Evolutionary conservation across 2,797 vertebrate species (phyloP).

Genomic region (Psittacula derbiana): DNA sequence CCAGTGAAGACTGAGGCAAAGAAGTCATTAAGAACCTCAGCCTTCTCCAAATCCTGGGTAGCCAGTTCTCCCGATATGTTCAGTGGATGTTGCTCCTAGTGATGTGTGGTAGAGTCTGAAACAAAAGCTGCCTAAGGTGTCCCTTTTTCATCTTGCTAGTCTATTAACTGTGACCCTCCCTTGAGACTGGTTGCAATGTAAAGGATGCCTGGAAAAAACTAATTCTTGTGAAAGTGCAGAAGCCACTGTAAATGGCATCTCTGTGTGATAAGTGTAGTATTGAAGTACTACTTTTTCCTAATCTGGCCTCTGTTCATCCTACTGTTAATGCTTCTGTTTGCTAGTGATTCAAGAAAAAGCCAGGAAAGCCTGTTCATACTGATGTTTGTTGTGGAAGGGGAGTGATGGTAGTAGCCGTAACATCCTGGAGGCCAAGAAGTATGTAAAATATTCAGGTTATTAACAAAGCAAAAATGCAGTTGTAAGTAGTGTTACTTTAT

Average conservation of each 20-base stretch:
- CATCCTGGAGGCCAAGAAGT: not conserved
- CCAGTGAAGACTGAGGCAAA: too few species aligned
- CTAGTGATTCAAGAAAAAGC: not conserved
- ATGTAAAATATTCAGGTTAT: not conserved
- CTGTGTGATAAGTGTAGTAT: not conserved
- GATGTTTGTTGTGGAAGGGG: not conserved
- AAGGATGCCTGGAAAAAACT: not conserved
- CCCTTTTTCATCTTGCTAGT: not conserved
- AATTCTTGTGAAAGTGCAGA: not conserved
- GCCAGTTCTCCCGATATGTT: too few species aligned
- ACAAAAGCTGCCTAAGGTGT: not conserved
- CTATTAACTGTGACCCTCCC: not conserved
- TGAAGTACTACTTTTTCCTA: not conserved
- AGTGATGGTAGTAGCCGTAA: rapidly evolving
- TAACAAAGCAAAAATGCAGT: not conserved
- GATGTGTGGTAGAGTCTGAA: not conserved
- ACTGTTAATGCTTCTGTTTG: not conserved
- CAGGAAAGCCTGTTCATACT: not conserved
- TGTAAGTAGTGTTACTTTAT: not conserved
- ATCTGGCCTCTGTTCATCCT: not conserved
- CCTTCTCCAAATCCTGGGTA: too few species aligned
- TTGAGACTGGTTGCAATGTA: not conserved
- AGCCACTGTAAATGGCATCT: not conserved
- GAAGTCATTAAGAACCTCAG: too few species aligned
- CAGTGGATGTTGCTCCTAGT: not conserved